These are phyloP conservation scores for Cephus cinctus DNA, from an alignment of 1,140 invertebrate genomes.

Conservation along the genomic window DNA sequence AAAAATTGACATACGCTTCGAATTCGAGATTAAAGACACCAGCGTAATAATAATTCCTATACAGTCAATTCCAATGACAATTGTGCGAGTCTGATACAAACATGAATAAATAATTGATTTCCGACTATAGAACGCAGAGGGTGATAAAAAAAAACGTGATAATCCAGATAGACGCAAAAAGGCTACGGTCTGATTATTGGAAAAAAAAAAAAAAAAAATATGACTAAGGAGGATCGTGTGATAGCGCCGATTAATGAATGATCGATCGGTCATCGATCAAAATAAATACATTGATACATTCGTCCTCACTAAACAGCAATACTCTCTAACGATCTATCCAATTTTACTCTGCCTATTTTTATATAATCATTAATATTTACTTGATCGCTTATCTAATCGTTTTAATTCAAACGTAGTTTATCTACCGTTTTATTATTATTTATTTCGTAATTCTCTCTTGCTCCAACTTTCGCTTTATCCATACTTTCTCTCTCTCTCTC, in stretches of 20 bases:
- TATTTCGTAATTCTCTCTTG: no score
- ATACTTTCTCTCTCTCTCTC: no score
- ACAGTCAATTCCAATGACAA: no score
- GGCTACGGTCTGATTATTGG: neutral
- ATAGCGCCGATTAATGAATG: neutral
- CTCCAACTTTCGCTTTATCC: no score
- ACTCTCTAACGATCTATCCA: neutral
- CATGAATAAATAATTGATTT: neutral
- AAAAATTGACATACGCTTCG: no score
- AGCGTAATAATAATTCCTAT: no score
- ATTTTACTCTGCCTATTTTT: neutral
- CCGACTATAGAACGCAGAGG: neutral
- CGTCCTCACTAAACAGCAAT: conserved; percentile 3
- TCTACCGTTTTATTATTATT: no score
- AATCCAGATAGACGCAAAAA: no score
- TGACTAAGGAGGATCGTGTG: neutral
- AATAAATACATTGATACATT: conserved; percentile 6
- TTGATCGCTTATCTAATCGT: no score
- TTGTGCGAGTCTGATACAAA: no score
- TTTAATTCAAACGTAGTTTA: no score
- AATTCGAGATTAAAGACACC: no score
- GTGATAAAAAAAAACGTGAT: neutral
- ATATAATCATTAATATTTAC: conserved; percentile 9
- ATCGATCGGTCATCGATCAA: neutral
- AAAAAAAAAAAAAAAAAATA: neutral